Conservation (phyloP, 2,888 invertebrate genomes). For the Trachelus tabidus region DNA sequence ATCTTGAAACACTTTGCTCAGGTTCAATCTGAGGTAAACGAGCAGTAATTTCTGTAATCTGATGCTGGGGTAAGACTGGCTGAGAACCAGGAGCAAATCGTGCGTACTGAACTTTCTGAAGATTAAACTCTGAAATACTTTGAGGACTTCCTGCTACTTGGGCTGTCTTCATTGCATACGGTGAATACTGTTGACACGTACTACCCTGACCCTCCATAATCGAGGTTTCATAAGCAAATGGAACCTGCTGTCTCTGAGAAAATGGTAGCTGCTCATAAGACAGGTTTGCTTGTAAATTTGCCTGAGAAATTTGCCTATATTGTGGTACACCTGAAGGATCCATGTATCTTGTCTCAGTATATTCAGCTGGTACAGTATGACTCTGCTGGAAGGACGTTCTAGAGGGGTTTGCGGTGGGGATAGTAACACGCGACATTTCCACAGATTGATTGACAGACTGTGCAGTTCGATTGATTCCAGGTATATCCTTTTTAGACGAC, state of each 20-base stretch:
- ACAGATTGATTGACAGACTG: background rate
- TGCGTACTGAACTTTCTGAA: background rate
- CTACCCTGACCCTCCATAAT: background rate
- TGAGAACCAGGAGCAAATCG: background rate
- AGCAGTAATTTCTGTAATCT: background rate
- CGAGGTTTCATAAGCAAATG: background rate
- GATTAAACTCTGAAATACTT: background rate
- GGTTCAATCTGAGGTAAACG: background rate
- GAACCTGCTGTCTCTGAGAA: background rate
- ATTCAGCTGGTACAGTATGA: background rate
- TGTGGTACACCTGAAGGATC: background rate
- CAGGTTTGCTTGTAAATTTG: background rate
- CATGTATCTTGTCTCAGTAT: background rate
- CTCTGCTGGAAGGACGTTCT: background rate
- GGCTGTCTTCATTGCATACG: background rate
- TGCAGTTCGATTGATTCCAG: background rate
- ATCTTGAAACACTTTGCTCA: background rate
- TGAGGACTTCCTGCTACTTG: background rate
- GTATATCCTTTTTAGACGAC: conserved; percentile 11
- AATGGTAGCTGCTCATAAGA: background rate
- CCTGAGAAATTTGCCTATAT: background rate
- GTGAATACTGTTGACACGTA: background rate
- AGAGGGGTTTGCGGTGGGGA: background rate
- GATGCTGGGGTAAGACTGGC: background rate
- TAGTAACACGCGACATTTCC: background rate